Evolutionary conservation across 1,140 invertebrate genomes (phyloP).

Genomic region (Drosophila mauritiana): DNA sequence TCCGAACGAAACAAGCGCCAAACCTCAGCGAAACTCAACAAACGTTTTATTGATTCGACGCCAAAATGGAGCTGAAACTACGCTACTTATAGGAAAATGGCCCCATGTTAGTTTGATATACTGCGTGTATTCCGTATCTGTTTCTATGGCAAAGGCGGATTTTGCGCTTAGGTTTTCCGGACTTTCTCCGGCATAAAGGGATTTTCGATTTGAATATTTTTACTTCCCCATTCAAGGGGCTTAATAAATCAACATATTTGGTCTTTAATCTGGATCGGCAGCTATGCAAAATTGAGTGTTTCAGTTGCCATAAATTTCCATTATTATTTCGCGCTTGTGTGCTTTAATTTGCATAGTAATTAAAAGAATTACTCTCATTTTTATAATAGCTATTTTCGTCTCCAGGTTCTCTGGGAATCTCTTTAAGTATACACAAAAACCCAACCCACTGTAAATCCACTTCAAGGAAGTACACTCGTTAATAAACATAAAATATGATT

Average conservation of each 20-base stretch:
- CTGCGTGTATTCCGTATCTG: slow-evolving; percentile 9
- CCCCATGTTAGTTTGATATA: slow-evolving; percentile 31
- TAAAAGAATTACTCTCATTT: not conserved
- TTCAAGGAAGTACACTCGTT: not conserved
- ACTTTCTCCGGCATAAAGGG: not conserved
- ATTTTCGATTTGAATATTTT: not conserved
- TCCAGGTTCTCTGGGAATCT: not conserved
- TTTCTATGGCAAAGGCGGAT: slow-evolving; percentile 18
- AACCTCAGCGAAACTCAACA: slow-evolving; percentile 73
- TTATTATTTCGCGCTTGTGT: too few relatives aligned
- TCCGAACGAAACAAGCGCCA: slow-evolving; percentile 63
- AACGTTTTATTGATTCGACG: slow-evolving; percentile 78
- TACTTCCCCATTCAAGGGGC: not conserved
- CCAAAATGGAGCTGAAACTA: slow-evolving; percentile 69
- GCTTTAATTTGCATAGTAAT: not conserved
- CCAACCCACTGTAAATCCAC: not conserved
- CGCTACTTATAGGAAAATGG: slow-evolving; percentile 57
- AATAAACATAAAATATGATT: not conserved
- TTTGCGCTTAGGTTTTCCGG: slow-evolving; percentile 13
- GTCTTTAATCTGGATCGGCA: too few relatives aligned
- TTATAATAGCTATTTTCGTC: not conserved
- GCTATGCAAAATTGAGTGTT: too few relatives aligned
- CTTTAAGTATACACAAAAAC: slow-evolving; percentile 3
- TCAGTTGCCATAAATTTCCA: too few relatives aligned
- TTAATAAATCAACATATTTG: not conserved